Conservation (phyloP, 2,797 vertebrate species). For the Anguilla marmorata region DNA sequence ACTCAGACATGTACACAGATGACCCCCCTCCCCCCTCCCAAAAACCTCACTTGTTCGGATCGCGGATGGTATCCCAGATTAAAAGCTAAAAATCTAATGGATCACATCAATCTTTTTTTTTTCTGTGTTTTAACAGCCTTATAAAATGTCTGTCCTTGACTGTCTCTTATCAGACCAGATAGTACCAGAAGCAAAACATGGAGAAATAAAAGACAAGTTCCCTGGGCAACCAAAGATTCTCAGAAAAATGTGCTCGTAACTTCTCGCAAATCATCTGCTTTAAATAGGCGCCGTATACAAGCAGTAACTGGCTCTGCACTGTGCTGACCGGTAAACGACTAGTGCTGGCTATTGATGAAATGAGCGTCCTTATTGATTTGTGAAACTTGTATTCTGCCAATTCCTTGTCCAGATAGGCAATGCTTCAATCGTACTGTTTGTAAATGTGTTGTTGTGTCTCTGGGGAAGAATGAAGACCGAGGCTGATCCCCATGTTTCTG, state of each 20-base stretch:
- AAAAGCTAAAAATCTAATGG: constrained; percentile 7
- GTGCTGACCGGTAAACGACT: background rate
- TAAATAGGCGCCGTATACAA: background rate
- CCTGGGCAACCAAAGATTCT: background rate
- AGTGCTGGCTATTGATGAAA: background rate
- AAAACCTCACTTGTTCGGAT: background rate
- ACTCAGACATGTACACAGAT: background rate
- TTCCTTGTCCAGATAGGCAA: background rate
- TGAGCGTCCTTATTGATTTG: background rate
- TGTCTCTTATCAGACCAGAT: background rate
- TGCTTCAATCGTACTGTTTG: background rate
- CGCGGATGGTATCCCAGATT: background rate
- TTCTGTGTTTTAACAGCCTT: constrained; percentile 1
- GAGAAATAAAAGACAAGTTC: background rate
- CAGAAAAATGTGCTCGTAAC: background rate
- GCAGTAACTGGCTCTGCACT: background rate
- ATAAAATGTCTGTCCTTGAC: constrained; percentile 12
- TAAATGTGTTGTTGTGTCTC: background rate
- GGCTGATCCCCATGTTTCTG: background rate
- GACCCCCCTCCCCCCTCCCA: background rate
- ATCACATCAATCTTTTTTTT: constrained; percentile 14
- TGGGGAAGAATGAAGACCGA: background rate
- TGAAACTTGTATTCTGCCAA: background rate
- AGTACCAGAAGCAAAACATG: background rate
- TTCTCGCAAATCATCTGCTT: constrained; percentile 8